phyloP scores from a whole-genome alignment of 2,888 invertebrate genomes.

The Neoaliturus tenellus region DNA sequence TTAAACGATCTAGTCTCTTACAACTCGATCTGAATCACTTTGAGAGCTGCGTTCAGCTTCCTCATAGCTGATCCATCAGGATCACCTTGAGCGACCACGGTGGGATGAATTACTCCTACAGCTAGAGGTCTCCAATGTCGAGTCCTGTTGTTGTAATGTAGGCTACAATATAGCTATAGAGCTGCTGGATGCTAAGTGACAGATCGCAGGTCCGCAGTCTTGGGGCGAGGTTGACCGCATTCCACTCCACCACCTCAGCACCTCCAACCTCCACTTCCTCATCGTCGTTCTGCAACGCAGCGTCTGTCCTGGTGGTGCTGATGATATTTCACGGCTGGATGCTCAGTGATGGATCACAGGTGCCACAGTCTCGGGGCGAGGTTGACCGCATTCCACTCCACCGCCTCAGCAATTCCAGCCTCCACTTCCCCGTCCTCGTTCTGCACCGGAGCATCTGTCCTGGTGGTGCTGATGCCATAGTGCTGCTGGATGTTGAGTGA shows the following conservation, averaged over 20 bases:
- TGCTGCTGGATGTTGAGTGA: no score
- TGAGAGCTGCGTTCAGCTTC: no score
- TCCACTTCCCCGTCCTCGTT: not conserved
- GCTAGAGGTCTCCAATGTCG: no score
- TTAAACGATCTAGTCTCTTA: no score
- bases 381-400: not conserved
- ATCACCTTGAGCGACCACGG: not conserved
- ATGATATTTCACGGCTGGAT: no score
- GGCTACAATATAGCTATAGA: no score
- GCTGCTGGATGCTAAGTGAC: not conserved
- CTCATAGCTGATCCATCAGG: not conserved
- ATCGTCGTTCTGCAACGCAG: not conserved
- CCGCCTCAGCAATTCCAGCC: not conserved
- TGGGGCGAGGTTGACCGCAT: not conserved
- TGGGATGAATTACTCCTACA: not conserved
- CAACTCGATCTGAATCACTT: no score
- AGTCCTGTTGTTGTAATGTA: no score
- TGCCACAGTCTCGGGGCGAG: not conserved
- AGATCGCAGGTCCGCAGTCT: not conserved
- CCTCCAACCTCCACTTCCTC: not conserved
- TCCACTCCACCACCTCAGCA: not conserved
- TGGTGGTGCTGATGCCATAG: no score
- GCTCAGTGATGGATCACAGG: not conserved
- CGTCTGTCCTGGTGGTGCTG: not conserved
- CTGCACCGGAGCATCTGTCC: not conserved